These are phyloP conservation scores for Cyclina sinensis DNA, from an alignment of 1,140 invertebrate genomes.

Conservation along the genomic window DNA sequence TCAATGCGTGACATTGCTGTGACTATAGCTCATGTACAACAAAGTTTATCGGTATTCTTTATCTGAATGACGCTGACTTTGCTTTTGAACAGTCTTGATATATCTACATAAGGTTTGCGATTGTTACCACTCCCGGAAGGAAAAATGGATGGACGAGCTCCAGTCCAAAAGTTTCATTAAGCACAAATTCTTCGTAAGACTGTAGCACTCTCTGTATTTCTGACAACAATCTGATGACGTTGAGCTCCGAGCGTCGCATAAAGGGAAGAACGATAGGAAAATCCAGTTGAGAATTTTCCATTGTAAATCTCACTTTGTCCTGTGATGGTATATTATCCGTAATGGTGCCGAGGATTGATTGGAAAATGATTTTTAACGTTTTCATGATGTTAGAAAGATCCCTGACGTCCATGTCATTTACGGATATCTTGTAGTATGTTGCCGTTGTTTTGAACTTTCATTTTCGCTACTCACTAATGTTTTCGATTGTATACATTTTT, in stretches of 20 bases:
- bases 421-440: conserved; percentile 53
- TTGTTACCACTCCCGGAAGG: conserved; percentile 25
- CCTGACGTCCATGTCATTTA: conserved; percentile 55
- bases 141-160: conserved; percentile 56
- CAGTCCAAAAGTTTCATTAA: conserved; percentile 62
- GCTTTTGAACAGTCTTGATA: conserved; percentile 42
- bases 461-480: conserved; percentile 16
- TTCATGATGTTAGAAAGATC: conserved; percentile 59
- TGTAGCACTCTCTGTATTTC: conserved; percentile 66
- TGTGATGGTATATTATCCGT: conserved; percentile 43
- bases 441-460: conserved; percentile 63
- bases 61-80: conserved; percentile 67
- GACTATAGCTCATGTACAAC: conserved; percentile 65
- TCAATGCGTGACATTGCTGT: conserved; percentile 53
- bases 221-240: conserved; percentile 49
- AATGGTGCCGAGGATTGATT: conserved; percentile 50
- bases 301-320: conserved; percentile 61
- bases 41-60: conserved; percentile 61
- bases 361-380: conserved; percentile 43
- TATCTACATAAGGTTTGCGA: conserved; percentile 46
- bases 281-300: conserved; percentile 63
- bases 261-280: conserved; percentile 64
- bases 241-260: conserved; percentile 50
- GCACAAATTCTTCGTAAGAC: conserved; percentile 68
- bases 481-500: conserved; percentile 14